A percentile compares a stretch with the other conserved stretches of the same genome.
Evolutionary conservation across 2,888 invertebrate species (phyloP).

Genomic region (Acronicta alni): DNA sequence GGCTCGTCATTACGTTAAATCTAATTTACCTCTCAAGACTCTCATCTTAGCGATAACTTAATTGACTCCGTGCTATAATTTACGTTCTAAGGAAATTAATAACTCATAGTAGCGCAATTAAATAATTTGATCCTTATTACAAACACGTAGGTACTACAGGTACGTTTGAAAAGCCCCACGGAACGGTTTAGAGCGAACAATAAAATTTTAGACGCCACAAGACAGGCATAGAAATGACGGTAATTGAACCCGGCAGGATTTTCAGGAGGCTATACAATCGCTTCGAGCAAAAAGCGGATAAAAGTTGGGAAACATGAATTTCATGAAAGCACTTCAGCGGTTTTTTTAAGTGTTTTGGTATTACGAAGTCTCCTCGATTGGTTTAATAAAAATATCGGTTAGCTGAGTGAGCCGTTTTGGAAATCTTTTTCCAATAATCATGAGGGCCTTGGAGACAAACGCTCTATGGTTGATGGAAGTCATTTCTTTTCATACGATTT

Average conservation of each 20-base stretch:
- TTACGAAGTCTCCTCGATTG: constrained; percentile 31
- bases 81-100: constrained; percentile 48
- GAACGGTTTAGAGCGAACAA: constrained; percentile 39
- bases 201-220: constrained; percentile 57
- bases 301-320: constrained; percentile 53
- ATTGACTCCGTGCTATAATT: constrained; percentile 59
- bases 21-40: constrained; percentile 68
- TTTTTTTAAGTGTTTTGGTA: constrained; percentile 51
- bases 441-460: constrained; percentile 35
- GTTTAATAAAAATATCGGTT: constrained; percentile 48
- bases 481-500: constrained; percentile 29
- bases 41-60: constrained; percentile 65
- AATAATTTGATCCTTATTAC: constrained; percentile 26
- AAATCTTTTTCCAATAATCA: constrained; percentile 48
- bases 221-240: constrained; percentile 55
- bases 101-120: constrained; percentile 33
- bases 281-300: constrained; percentile 36
- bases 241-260: constrained; percentile 52
- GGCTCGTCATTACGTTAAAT: constrained; percentile 68
- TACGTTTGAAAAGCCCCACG: constrained; percentile 22
- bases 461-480: constrained; percentile 13
- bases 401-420: constrained; percentile 34
- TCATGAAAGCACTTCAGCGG: constrained; percentile 45
- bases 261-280: constrained; percentile 44
- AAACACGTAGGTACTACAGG: constrained; percentile 12